phyloP scores from a whole-genome alignment of 2,113 vertebrate species.

The Talpa occidentalis region DNA sequence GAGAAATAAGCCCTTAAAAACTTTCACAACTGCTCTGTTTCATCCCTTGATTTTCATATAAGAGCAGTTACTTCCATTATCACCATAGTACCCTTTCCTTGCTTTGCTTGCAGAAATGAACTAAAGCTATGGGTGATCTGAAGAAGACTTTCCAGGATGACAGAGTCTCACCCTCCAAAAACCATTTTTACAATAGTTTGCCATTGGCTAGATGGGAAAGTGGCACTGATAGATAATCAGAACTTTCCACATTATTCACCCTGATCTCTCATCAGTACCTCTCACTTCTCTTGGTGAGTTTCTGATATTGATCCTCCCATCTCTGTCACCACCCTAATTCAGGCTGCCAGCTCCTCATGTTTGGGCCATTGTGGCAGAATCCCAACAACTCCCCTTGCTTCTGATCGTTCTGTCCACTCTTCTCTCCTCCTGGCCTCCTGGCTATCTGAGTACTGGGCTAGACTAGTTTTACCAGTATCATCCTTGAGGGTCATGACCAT shows the following conservation, averaged over 20 bases:
- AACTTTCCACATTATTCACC: neutral
- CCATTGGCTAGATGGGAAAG: too few species aligned
- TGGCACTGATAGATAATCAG: accelerated
- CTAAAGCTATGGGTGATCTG: neutral
- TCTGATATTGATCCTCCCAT: neutral
- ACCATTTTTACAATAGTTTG: neutral
- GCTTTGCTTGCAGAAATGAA: neutral
- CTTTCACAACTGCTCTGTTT: neutral
- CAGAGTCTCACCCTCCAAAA: neutral
- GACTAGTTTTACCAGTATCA: neutral
- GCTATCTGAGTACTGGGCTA: neutral
- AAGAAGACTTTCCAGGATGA: neutral
- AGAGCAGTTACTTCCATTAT: neutral
- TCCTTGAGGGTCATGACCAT: neutral
- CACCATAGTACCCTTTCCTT: neutral
- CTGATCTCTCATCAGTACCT: neutral
- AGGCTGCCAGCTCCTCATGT: neutral
- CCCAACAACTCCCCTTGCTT: neutral
- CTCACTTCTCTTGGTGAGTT: neutral
- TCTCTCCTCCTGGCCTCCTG: neutral
- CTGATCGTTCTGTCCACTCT: neutral
- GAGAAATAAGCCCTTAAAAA: constrained; percentile 56
- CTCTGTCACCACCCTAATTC: neutral
- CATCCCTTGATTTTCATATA: neutral
- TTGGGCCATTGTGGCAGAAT: neutral